Base-by-base conservation (phyloP, 2,797 vertebrate species). In the Taeniopygia guttata region DNA sequence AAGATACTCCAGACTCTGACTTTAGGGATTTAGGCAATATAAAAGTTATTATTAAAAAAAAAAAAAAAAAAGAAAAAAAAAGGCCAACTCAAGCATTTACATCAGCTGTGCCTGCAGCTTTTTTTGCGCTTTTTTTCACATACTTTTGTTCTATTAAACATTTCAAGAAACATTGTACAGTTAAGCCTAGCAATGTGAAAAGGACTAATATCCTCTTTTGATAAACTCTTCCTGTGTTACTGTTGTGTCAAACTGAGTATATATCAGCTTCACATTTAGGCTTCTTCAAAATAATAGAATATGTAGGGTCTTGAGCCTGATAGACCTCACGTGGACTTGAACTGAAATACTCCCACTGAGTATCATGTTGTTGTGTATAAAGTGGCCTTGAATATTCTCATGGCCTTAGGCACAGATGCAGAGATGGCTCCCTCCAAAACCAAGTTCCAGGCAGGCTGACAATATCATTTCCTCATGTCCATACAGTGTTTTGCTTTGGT, bases 21-120 rank as follows among this genome's bases (percentile, higher is more conserved):
- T 95, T 95, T 67, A 95, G 95, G 95, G 96, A 97, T 95, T 97
- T 91, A 91, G 66, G 48, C 92, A 96, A 87, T 91, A 92, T 87
- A 95, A 96, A 97, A 97, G 91, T 80, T 16, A 84, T 96, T 97
- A 97, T 93, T 49, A 3, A 25, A 19, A 19, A 58, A 77, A 92
- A 94, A 96, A 66, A 59, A 38, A 75, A 48, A 38, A 38, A 38
- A 75, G 48, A 38, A 38, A 38, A 38, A 38, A 38, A 38, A 38
- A 45, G 29, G 13, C 5, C 43, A 27, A 48, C 34, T 66, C 22
- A 34, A 82, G 85, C 40, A 70, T 89, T 91, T 81, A 69, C n/a
- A 86, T 94, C 77, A 97, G 77, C 89, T 94, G 30, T 76, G 75
- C 82, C 91, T 95, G 56, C 78, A 86, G 49, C 7, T 88, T 92